phyloP scores from a whole-genome alignment of 2,113 vertebrate species.

The Mesoclemmys tuberculata region DNA sequence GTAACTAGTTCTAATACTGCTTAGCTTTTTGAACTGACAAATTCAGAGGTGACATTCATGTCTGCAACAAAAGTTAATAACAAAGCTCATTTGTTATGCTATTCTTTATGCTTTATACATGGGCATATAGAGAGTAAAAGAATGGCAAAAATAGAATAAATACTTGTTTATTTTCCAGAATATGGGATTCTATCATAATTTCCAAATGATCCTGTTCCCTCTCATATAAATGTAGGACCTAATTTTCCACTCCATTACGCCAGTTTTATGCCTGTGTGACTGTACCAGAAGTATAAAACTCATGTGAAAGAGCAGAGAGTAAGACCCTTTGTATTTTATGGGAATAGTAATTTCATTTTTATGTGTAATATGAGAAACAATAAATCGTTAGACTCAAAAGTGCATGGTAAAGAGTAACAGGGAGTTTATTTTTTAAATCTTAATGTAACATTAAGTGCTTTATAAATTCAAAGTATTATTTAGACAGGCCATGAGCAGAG shows the following conservation, averaged over 20 bases:
- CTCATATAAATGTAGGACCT: not conserved
- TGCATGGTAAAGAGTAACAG: not conserved
- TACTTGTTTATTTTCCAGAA: not conserved
- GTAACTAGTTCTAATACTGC: not conserved
- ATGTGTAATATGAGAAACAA: not conserved
- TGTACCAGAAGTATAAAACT: not conserved
- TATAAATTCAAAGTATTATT: not conserved
- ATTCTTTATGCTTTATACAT: not conserved
- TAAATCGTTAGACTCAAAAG: not conserved
- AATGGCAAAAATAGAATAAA: not conserved
- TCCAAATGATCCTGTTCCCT: not conserved
- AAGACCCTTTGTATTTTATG: not conserved
- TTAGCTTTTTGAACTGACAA: not conserved
- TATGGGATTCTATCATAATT: not conserved
- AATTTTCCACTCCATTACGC: not conserved
- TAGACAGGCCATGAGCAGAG: not conserved
- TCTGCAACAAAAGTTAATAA: not conserved
- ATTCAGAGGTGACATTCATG: not conserved
- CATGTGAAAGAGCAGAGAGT: not conserved
- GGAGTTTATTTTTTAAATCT: not conserved
- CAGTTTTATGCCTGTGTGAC: not conserved
- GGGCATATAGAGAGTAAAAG: not conserved
- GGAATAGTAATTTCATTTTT: not conserved
- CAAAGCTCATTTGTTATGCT: not conserved
- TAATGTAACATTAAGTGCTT: not conserved